A percentile compares a stretch with the other conserved stretches of the same genome.
phyloP scores from a whole-genome alignment of 2,113 vertebrate genomes.

The Panthera tigris region DNA sequence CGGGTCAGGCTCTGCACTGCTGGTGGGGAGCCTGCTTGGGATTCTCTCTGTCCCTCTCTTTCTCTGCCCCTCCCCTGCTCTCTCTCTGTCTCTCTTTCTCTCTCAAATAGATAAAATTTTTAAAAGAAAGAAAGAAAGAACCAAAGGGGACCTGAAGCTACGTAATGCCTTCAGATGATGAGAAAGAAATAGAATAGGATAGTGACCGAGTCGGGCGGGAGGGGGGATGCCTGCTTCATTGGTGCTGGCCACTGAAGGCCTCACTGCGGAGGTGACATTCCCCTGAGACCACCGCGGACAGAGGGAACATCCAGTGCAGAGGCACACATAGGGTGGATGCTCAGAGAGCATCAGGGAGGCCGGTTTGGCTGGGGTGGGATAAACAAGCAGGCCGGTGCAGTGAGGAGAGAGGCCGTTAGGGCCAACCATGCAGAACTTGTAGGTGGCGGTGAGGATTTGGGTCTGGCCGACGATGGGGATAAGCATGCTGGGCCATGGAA shows the following conservation, averaged over 20 bases:
- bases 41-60: too few species aligned
- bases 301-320: too few species aligned
- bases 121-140: background rate
- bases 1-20: too few species aligned
- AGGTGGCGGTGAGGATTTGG: background rate
- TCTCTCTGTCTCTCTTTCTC: too few species aligned
- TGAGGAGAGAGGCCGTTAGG: background rate
- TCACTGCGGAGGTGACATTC: background rate
- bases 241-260: too few species aligned
- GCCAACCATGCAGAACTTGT: background rate
- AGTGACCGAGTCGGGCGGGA: too few species aligned
- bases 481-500: background rate
- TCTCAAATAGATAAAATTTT: too few species aligned
- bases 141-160: background rate
- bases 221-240: background rate
- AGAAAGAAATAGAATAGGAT: background rate
- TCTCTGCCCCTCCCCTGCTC: too few species aligned
- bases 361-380: rapidly evolving
- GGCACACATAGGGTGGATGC: background rate
- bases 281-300: background rate
- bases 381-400: background rate
- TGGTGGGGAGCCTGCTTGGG: too few species aligned
- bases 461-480: background rate
- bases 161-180: background rate
- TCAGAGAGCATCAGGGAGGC: background rate